These are phyloP conservation scores for Daubentonia madagascariensis DNA, from an alignment of 2,113 vertebrate species.

Conservation along the genomic window DNA sequence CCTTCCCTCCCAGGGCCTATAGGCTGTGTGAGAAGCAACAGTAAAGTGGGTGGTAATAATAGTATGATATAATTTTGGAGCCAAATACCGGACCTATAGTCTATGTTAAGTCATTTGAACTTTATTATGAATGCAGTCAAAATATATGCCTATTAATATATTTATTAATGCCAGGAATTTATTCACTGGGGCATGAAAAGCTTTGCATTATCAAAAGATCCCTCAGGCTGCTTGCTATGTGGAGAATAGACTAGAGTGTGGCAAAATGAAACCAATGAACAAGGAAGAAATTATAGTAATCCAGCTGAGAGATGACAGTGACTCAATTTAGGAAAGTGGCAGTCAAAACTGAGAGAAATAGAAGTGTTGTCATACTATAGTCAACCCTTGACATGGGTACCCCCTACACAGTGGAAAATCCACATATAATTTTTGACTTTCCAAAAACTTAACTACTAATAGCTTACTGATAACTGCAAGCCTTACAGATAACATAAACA, in stretches of 20 bases:
- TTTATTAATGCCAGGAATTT: no score
- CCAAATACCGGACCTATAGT: not conserved
- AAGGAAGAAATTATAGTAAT: not conserved
- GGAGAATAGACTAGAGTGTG: not conserved
- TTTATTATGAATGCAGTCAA: not conserved
- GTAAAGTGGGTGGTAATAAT: not conserved
- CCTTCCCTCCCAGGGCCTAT: rapidly evolving
- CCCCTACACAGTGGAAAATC: not conserved
- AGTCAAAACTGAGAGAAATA: not conserved
- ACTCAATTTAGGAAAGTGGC: not conserved
- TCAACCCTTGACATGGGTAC: not conserved
- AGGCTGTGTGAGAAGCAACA: not conserved
- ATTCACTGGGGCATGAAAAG: not conserved
- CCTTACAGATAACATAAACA: not conserved
- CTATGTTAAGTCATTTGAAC: not conserved
- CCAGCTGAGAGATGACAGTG: not conserved
- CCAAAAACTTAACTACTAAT: not conserved
- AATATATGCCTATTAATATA: not conserved
- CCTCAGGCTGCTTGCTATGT: not conserved
- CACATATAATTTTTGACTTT: not conserved
- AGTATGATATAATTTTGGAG: not conserved
- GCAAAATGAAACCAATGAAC: not conserved
- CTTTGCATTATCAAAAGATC: not conserved
- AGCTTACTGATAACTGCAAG: not conserved
- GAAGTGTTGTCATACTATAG: not conserved